Percentiles rank a stretch among this genome's conserved stretches.
phyloP scores from a whole-genome alignment of 37 sponge, comb jelly and placozoan genomes.

The Haliclona indistincta region DNA sequence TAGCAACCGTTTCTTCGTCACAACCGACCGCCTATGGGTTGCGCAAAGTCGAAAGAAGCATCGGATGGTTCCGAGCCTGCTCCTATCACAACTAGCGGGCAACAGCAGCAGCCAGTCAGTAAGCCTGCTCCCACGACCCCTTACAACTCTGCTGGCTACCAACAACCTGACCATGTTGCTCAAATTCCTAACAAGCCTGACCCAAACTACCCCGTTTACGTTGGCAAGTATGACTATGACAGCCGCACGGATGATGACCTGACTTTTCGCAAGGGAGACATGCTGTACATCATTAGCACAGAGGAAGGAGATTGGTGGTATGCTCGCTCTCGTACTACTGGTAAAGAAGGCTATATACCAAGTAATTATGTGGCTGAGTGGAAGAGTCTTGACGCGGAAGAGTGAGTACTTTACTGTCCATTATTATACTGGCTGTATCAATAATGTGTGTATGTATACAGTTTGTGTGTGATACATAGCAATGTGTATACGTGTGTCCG shows the following conservation, averaged over 20 bases:
- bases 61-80: no score
- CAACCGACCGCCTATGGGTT: no score
- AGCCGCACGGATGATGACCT: conserved; percentile 92
- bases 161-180: no score
- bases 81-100: no score
- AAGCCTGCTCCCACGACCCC: no score
- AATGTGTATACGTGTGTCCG: conserved; percentile 23
- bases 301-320: conserved; percentile 98
- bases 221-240: conserved; percentile 97
- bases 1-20: no score
- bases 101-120: no score
- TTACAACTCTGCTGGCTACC: no score
- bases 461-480: not conserved
- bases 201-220: conserved; percentile 66
- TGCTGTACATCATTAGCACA: conserved; percentile 89
- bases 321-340: conserved; percentile 76
- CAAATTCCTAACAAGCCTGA: no score
- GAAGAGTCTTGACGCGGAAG: conserved; percentile 94
- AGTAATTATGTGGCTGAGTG: conserved; percentile 94
- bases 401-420: conserved; percentile 73
- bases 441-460: not conserved
- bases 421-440: not conserved
- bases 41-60: no score
- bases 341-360: conserved; percentile 94
- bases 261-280: conserved; percentile 87